Evolutionary conservation across 2,113 vertebrate genomes (phyloP), one percentile per base, ranked within the genome.

Genomic region (Hypomesus transpacificus): DNA sequence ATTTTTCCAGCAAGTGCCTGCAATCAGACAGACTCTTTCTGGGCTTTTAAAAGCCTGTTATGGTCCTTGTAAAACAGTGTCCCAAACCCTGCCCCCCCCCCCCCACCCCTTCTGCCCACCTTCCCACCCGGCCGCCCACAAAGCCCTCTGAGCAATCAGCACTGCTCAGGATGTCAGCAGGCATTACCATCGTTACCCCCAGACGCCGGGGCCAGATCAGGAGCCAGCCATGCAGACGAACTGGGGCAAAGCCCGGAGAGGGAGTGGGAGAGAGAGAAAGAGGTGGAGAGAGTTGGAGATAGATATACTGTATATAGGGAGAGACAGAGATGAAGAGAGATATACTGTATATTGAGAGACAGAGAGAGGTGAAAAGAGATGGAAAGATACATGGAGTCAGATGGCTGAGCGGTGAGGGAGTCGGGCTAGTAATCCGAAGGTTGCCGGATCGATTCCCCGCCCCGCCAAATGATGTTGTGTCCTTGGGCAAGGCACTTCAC

Each of bases 151-250:
- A 85, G 87, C 79, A 88, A 87, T 90, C 87, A 84, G 78, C 59
- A 75, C 74, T 82, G 87, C 87, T 88, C 85, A 80, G 76, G 78
- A 85, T 88, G 89, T 91, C 91, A 88, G 80, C 77, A 68, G 78
- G 80, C 84, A 88, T 92, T 88, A 90, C 73, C 70, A 46, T 46
- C 39, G 76, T 85, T 85, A 77, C 75, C 69, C 73, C 80, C 76
- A 61, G 51, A 68, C 64, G 63, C 72, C 68, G 74, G 72, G 46
- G 39, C 39, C 9, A 46, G 70, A 80, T 85, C 87, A 79, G 69
- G 68, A 70, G 73, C 75, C 82, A 75, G 74, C 80, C 75, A 79
- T 66, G 76, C 85, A 74, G 22, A 68, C 70, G 85, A 86, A 89
- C 80, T 87, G 82, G 86, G 85, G 82, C 85, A 87, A 78, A 87